Evolutionary conservation across 2,888 invertebrate genomes (phyloP).

Genomic region (Calliopum simillimum): DNA sequence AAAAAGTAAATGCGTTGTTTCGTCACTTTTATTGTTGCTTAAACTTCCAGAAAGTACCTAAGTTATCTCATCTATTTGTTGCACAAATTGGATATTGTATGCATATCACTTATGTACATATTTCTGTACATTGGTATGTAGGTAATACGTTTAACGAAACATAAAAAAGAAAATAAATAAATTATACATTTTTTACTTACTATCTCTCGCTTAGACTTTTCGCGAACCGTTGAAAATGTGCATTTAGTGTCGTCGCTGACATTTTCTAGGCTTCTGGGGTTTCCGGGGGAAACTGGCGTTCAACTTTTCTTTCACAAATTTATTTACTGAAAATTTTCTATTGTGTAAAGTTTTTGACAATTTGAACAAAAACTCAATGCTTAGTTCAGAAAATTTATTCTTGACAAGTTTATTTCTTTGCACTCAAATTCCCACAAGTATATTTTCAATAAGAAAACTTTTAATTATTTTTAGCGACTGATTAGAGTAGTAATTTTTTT

Average conservation of each 20-base stretch:
- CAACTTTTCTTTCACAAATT: conserved; percentile 24
- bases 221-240: conserved; percentile 57
- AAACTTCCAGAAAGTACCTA: too few relatives aligned
- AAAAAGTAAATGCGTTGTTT: too few relatives aligned
- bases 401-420: neutral
- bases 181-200: conserved; percentile 54
- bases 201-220: conserved; percentile 60
- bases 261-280: conserved; percentile 19
- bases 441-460: neutral
- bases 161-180: conserved; percentile 9
- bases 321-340: conserved; percentile 28
- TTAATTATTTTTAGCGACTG: neutral
- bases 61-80: too few relatives aligned
- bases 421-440: conserved; percentile 23
- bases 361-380: conserved; percentile 23
- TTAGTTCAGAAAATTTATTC: neutral
- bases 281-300: conserved; percentile 10
- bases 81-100: too few relatives aligned
- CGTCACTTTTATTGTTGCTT: too few relatives aligned
- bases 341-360: conserved; percentile 4
- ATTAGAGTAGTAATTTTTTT: neutral
- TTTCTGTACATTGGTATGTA: too few relatives aligned
- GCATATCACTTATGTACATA: too few relatives aligned
- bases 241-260: conserved; percentile 22
- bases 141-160: neutral